These are phyloP conservation scores for Epinotia brunnichana DNA, from an alignment of 2,888 invertebrate genomes.

Conservation along the genomic window DNA sequence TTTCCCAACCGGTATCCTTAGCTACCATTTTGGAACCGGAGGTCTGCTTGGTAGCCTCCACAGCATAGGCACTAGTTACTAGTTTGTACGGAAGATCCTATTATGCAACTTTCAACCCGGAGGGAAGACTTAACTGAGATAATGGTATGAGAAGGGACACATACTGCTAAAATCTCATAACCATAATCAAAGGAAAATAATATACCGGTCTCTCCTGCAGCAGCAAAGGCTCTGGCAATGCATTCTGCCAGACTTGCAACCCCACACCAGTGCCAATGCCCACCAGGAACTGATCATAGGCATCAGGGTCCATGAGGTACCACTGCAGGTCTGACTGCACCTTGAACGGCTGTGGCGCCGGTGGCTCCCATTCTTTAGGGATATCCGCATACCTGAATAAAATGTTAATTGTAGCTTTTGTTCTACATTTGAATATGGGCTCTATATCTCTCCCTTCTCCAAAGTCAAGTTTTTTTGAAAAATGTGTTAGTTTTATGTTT, in stretches of 20 bases:
- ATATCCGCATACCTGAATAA: conserved; percentile 89
- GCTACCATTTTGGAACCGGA: no score
- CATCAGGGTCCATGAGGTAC: conserved; percentile 96
- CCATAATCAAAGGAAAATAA: neutral
- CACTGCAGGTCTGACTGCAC: conserved; percentile 96
- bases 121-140: neutral
- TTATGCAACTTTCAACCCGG: no score
- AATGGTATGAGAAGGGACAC: neutral
- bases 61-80: no score
- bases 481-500: no score
- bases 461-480: no score
- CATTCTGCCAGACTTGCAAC: conserved; percentile 95
- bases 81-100: no score
- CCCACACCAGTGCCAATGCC: conserved; percentile 92
- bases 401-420: neutral
- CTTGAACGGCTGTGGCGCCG: conserved; percentile 93
- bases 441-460: no score
- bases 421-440: no score
- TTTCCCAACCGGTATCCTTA: no score
- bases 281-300: conserved; percentile 97
- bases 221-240: conserved; percentile 91
- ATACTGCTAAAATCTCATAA: neutral
- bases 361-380: conserved; percentile 96
- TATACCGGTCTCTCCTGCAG: conserved; percentile 91
- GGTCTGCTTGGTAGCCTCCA: no score